Base-by-base conservation (phyloP, 2,888 invertebrate species). In the Metopia argyrocephala region DNA sequence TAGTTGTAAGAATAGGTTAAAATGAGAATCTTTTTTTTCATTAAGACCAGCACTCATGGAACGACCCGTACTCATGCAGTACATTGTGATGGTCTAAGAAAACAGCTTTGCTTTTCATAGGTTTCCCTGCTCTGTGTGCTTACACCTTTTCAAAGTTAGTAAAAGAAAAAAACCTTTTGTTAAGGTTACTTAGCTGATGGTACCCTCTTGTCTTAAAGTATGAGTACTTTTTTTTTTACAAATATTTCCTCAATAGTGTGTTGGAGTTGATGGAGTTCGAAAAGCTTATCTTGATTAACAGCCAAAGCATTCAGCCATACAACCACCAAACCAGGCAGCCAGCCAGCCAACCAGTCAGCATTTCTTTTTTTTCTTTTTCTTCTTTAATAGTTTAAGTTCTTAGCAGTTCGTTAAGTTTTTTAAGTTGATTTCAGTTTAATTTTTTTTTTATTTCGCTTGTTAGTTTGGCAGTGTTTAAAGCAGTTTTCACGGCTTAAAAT, bases 401-500 rank as follows among this genome's bases (percentile, higher is more conserved):
- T 61, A 71, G 50, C 79, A 80, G 54, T 71, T 76, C 61, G 25
- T 65, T 71, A 46, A 64, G 54, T 57, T 69, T 57, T 27, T 38
- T 38, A 71, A 62, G 59, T 66, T 71, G 45, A 15, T 79, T 52
- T 68, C 52, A 56, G 18, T 68, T 69, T 61, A 28, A 21, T 56
- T 12, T 59, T 28, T 18, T 23, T 46, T 3, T 69, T 56, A 15
- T 38, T 20, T 46, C 45, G 3, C 15, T 45, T 20, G 38, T 75
- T 38, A 3, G 45, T 45, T n/a, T 78, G 69, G 68, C 65, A 62
- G 38, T n/a, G n/a, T 65, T 76, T 76, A 81, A 81, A 76, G 76
- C 78, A 81, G 65, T 78, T 81, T 81, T 78, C 81, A 81, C 81
- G 74, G 81, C 74, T 78, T 9, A 46, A 57, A 74, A 76, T 46